Evolutionary conservation across 2,113 vertebrate genomes (phyloP).

Genomic region (Tauraco erythrolophus): DNA sequence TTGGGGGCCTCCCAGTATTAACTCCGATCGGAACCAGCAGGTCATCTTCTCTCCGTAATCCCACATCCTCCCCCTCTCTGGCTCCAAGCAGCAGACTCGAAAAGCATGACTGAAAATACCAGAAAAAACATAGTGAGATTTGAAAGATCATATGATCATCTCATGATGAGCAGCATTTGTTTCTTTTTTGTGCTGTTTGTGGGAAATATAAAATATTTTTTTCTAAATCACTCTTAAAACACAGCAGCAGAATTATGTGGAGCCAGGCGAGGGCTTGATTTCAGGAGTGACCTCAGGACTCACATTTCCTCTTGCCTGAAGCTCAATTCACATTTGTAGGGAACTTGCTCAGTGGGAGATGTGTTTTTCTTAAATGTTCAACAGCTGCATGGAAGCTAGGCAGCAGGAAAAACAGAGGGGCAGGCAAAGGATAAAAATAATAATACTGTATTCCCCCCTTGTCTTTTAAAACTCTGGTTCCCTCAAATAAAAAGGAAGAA

Average conservation of each 20-base stretch:
- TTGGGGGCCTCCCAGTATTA: neutral
- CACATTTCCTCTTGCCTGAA: conserved; percentile 52
- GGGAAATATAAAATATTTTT: neutral
- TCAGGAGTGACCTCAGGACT: conserved; percentile 54
- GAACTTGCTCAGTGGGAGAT: conserved; percentile 59
- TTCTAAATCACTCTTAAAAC: neutral
- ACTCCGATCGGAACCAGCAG: neutral
- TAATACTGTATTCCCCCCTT: neutral
- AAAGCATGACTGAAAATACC: neutral
- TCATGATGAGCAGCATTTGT: neutral
- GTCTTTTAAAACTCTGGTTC: neutral
- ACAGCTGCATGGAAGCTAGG: conserved; percentile 54
- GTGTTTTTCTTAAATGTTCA: conserved; percentile 63
- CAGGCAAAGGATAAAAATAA: conserved; percentile 21
- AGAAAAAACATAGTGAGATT: neutral
- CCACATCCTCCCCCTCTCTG: neutral
- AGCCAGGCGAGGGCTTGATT: conserved; percentile 17
- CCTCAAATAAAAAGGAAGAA: neutral
- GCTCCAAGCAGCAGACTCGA: neutral
- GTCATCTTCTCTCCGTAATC: neutral
- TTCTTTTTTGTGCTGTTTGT: neutral
- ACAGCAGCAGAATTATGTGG: conserved; percentile 28
- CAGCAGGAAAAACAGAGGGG: conserved; percentile 23
- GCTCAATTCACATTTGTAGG: conserved; percentile 34
- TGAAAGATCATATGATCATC: conserved; percentile 4